A percentile compares a stretch with the other conserved stretches of the same genome.
These are phyloP conservation scores for Larimichthys crocea DNA, from an alignment of 2,113 vertebrate genomes.

Conservation along the genomic window DNA sequence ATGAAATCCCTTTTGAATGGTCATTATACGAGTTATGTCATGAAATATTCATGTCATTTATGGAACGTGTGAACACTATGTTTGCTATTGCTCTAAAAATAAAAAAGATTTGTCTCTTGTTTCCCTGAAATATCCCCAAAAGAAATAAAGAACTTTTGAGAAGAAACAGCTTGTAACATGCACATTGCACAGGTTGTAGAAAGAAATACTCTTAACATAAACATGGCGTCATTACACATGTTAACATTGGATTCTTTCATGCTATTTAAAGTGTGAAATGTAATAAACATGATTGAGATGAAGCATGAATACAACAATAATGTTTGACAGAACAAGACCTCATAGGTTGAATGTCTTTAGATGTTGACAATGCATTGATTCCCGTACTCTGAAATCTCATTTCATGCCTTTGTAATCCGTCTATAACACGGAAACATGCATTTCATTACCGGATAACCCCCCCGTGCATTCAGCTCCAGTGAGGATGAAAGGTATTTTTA, in stretches of 20 bases:
- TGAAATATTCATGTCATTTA: slow-evolving; percentile 69
- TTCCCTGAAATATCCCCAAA: not conserved
- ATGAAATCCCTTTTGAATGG: slow-evolving; percentile 32
- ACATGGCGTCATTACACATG: slow-evolving; percentile 32
- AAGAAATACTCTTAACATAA: slow-evolving; percentile 36
- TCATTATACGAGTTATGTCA: slow-evolving; percentile 46
- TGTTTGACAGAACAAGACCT: slow-evolving; percentile 28
- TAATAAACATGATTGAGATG: slow-evolving; percentile 8
- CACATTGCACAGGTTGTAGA: slow-evolving; percentile 23
- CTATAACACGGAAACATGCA: slow-evolving; percentile 38
- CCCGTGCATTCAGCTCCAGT: slow-evolving; percentile 21
- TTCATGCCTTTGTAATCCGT: slow-evolving; percentile 18
- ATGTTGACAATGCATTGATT: slow-evolving; percentile 43
- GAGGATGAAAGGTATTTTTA: slow-evolving; percentile 36
- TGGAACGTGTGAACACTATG: slow-evolving; percentile 24
- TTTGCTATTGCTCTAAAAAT: slow-evolving; percentile 28
- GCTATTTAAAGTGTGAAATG: slow-evolving; percentile 51
- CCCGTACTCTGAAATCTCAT: slow-evolving; percentile 55
- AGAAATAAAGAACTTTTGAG: slow-evolving; percentile 10
- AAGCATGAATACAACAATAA: slow-evolving; percentile 18
- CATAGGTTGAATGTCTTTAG: slow-evolving; percentile 9
- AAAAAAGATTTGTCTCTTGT: not conserved
- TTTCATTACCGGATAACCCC: slow-evolving; percentile 41
- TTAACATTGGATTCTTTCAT: slow-evolving; percentile 31
- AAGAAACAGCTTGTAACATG: slow-evolving; percentile 33